These are phyloP conservation scores for Parotocinclus haroldoi DNA, from an alignment of 2,797 vertebrate species.

Conservation along the genomic window DNA sequence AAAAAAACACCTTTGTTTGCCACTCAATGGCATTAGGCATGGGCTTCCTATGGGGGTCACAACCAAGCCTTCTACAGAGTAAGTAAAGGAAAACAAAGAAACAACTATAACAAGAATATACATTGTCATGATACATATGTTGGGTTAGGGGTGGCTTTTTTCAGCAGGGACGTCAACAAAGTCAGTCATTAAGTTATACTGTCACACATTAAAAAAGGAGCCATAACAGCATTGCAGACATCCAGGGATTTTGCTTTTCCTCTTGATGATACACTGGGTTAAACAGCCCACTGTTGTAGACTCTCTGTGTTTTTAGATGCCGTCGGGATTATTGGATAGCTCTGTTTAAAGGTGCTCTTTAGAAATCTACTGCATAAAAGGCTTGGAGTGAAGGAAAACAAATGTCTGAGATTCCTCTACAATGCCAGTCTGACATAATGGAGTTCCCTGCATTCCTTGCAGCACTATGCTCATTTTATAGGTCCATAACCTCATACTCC, in stretches of 20 bases:
- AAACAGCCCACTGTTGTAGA: constrained; percentile 42
- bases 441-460: constrained; percentile 65
- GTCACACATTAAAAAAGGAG: constrained; percentile 35
- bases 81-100: constrained; percentile 64
- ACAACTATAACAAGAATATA: constrained; percentile 40
- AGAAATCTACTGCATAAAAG: constrained; percentile 36
- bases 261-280: constrained; percentile 37
- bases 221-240: constrained; percentile 30
- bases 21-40: constrained; percentile 89
- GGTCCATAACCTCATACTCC: constrained; percentile 45
- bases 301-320: constrained; percentile 32
- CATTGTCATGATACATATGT: constrained; percentile 29
- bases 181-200: constrained; percentile 37
- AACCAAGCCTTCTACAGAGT: constrained; percentile 70
- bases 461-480: constrained; percentile 41
- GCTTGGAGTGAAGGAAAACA: constrained; percentile 26
- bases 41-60: constrained; percentile 86
- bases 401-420: constrained; percentile 77
- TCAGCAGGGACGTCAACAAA: constrained; percentile 31
- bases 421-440: constrained; percentile 44
- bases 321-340: constrained; percentile 44
- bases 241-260: constrained; percentile 26
- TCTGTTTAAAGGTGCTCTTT: constrained; percentile 14
- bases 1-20: constrained; percentile 85
- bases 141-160: background rate